Evolutionary conservation across 2,113 vertebrate genomes (phyloP), one percentile per base, ranked within the genome.

Genomic region (Menura novaehollandiae): DNA sequence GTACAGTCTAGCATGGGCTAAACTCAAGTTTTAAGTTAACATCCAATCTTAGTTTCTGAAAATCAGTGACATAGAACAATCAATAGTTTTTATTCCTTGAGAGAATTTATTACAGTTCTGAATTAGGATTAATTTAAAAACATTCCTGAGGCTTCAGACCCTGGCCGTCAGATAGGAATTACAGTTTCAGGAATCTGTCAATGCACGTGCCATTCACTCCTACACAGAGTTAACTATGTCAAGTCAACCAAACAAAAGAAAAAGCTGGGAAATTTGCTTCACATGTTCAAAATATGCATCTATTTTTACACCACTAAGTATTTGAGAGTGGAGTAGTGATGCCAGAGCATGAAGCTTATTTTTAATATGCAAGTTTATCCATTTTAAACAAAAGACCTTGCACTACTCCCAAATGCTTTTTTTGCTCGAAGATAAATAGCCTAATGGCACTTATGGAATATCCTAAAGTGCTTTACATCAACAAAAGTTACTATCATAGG

Each of bases 391-490:
- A 86, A 93, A 94, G 47, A 75, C 33, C 11, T 90, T 95, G 28
- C 3, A 10, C 28, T 86, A 66, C 8, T 95, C 83, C 78, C 56
- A 86, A 27, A 84, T 64, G 58, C 12, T 85, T 82, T 82, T 68
- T 93, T 83, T 81, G 3, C 64, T 95, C 0, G 0, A 94, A 96
- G 68, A 96, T 89, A 94, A 95, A 94, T 90, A 96, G 66, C 72
- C 16, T 78, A n/a, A 67, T 89, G 47, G 52, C 75, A 88, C 37
- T 95, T 97, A 67, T 37, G 75, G 74, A 91, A 87, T 91, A 89
- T 94, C 81, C 71, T 94, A 41, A 89, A 95, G 85, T 93, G 75
- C 41, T 95, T 88, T 83, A 85, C 43, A 94, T 94, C 94, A 95
- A 85, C 32, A 76, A 77, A 96, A 94, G 92, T 97, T 95, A 91